These are phyloP conservation scores for Euplexia lucipara DNA, from an alignment of 2,888 invertebrate genomes.

Conservation along the genomic window DNA sequence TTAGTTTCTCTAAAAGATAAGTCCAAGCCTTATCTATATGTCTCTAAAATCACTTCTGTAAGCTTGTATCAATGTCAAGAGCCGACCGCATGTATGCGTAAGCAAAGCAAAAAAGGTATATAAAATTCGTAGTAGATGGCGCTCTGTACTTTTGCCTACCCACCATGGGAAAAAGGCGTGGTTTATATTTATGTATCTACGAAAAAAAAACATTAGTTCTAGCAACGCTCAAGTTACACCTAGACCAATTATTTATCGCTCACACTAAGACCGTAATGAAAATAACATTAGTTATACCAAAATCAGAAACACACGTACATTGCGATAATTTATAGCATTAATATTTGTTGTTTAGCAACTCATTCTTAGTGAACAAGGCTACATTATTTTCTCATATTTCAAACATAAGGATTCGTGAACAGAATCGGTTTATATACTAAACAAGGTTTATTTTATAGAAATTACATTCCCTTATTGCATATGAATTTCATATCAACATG, in stretches of 20 bases:
- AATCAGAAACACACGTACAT: not conserved
- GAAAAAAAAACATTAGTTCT: constrained; percentile 3
- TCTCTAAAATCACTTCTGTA: not conserved
- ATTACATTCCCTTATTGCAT: constrained; percentile 4
- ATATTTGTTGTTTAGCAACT: not conserved
- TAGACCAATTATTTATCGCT: constrained; percentile 25
- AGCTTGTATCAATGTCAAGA: too few species aligned
- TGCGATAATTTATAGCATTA: constrained; percentile 21
- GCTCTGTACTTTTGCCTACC: too few species aligned
- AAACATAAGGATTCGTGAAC: constrained; percentile 10
- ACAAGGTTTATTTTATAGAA: constrained; percentile 27
- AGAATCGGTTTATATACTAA: constrained; percentile 23
- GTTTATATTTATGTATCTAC: not conserved
- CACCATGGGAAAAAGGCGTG: too few species aligned
- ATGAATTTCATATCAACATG: constrained; percentile 9
- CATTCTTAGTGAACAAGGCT: constrained; percentile 5
- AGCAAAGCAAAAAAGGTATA: too few species aligned
- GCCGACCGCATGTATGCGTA: too few species aligned
- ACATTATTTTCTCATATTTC: constrained; percentile 40
- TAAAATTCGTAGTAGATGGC: too few species aligned
- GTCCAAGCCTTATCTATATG: not conserved
- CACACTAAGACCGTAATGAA: not conserved
- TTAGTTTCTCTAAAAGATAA: not conserved
- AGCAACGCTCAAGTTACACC: not conserved
- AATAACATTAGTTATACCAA: constrained; percentile 4